Conservation (phyloP, 2,888 invertebrate genomes). For the Rhingia rostrata region DNA sequence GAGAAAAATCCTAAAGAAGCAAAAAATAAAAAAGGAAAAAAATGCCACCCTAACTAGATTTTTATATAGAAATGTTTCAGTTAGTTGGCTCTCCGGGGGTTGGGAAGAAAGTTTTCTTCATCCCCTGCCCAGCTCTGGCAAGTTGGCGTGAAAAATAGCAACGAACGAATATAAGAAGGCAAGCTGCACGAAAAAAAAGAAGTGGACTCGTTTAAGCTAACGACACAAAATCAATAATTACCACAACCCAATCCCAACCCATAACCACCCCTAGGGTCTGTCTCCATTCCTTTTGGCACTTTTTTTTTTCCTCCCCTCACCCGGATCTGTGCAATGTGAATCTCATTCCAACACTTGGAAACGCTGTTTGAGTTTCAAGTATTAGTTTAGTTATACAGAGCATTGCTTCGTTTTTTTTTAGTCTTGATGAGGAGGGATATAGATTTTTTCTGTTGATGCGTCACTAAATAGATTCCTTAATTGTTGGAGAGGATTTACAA, state of each 20-base stretch:
- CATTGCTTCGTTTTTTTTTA: conserved; percentile 32
- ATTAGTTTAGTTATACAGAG: conserved; percentile 72
- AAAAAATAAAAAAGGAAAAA: conserved; percentile 48
- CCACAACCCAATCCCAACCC: conserved; percentile 74
- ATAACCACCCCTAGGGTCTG: conserved; percentile 14
- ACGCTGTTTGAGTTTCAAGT: conserved; percentile 73
- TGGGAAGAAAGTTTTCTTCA: conserved; percentile 26
- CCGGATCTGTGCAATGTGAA: conserved; percentile 62
- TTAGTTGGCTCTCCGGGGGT: conserved; percentile 52
- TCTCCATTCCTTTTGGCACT: conserved; percentile 39
- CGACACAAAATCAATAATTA: conserved; percentile 78
- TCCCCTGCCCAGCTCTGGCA: conserved; percentile 42
- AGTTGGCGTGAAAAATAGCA: conserved; percentile 74
- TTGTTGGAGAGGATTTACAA: conserved; percentile 70
- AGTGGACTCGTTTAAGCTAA: conserved; percentile 74
- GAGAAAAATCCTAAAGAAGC: conserved; percentile 49
- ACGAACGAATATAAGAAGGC: conserved; percentile 61
- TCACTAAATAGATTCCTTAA: conserved; percentile 73
- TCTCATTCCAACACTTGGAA: conserved; percentile 71
- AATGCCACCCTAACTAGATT: conserved; percentile 71
- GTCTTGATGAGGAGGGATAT: conserved; percentile 38
- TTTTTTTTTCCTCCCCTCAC: conserved; percentile 28
- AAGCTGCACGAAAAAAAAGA: conserved; percentile 42
- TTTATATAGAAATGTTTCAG: conserved; percentile 73
- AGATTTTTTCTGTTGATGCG: conserved; percentile 58